Conservation (phyloP, 2,888 invertebrate species). For the Parnassius smintheus region DNA sequence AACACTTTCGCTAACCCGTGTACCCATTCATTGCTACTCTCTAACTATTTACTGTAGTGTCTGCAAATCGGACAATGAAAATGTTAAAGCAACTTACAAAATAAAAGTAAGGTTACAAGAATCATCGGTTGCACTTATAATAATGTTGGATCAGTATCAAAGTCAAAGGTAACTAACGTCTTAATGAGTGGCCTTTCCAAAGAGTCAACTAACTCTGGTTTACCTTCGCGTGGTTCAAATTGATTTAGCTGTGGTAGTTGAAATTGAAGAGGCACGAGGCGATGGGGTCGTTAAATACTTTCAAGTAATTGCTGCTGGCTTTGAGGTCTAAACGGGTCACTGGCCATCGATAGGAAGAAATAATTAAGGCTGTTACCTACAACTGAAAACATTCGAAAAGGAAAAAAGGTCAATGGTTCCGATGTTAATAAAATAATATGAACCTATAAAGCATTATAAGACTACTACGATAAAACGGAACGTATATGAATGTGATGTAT, state of each 20-base stretch:
- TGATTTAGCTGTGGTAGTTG: conserved; percentile 39
- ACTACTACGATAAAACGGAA: no score
- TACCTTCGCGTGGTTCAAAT: conserved; percentile 29
- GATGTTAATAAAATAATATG: no score
- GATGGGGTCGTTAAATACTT: conserved; percentile 52
- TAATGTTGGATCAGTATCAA: neutral
- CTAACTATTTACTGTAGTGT: no score
- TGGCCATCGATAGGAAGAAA: conserved; percentile 16
- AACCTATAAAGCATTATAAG: no score
- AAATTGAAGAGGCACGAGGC: conserved; percentile 54
- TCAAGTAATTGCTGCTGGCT: conserved; percentile 48
- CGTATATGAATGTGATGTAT: no score
- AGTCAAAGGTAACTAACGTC: conserved; percentile 1
- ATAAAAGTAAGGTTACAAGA: neutral
- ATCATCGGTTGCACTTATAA: neutral
- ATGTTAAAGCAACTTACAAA: no score
- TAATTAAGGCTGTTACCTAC: conserved; percentile 11
- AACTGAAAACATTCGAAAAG: conserved; percentile 9
- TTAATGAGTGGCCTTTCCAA: neutral
- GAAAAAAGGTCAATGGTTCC: neutral
- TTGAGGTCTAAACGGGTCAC: conserved; percentile 26
- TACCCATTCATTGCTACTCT: no score
- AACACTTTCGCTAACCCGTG: no score
- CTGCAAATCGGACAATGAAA: no score
- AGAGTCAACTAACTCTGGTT: conserved; percentile 17